A percentile compares a stretch with the other conserved stretches of the same genome.
Conservation (phyloP, 2,113 vertebrate species). For the Caretta caretta region DNA sequence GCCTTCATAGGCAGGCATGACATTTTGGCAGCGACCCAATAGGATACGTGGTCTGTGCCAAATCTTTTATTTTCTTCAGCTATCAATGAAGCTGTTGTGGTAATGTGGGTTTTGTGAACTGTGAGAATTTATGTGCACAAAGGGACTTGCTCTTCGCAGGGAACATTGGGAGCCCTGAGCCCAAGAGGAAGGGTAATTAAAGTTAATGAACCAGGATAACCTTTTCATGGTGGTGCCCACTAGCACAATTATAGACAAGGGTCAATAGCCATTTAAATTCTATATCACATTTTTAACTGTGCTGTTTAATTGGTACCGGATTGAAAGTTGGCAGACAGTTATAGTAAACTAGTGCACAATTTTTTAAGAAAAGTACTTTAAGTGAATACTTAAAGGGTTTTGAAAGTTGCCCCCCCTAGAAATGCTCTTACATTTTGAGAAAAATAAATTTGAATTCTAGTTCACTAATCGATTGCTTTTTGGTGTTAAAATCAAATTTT, state of each 20-base stretch:
- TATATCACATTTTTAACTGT: neutral
- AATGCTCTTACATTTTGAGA: neutral
- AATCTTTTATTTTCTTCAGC: constrained; percentile 81
- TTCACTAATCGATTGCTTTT: neutral
- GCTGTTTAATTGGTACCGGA: constrained; percentile 37
- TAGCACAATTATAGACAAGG: constrained; percentile 76
- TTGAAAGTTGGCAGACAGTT: constrained; percentile 23
- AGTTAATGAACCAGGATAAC: constrained; percentile 86
- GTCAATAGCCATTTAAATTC: constrained; percentile 72
- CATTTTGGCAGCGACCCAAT: constrained; percentile 78
- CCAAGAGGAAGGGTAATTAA: constrained; percentile 84
- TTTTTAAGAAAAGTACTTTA: constrained; percentile 13
- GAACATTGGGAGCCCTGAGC: constrained; percentile 83
- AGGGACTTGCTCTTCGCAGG: constrained; percentile 83
- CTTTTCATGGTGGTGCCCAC: constrained; percentile 79
- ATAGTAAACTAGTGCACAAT: neutral
- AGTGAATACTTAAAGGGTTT: neutral
- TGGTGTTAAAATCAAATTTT: neutral
- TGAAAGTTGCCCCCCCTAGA: neutral
- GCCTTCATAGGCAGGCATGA: constrained; percentile 73
- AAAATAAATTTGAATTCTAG: neutral
- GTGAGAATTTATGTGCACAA: constrained; percentile 86
- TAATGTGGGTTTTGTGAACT: constrained; percentile 85
- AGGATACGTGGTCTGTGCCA: constrained; percentile 79
- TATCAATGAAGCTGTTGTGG: constrained; percentile 88